Percentiles rank a stretch among this genome's conserved stretches.
Conservation (phyloP, 2,888 invertebrate species). For the Micropterix aruncella region DNA sequence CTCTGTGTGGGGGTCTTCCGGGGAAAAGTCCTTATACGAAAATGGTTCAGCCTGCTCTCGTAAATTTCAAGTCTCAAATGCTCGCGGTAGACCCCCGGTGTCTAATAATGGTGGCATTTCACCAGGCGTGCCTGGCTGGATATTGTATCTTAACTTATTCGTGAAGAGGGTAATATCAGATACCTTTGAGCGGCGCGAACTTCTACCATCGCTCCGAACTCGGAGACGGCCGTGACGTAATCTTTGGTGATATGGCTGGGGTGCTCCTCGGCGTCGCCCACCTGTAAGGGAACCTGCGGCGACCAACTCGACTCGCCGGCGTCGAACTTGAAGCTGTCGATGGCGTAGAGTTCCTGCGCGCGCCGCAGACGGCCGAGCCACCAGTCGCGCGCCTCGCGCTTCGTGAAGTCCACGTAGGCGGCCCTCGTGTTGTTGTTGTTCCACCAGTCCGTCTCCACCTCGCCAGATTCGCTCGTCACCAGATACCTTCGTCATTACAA, state of each 20-base stretch:
- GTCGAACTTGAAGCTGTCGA: constrained; percentile 67
- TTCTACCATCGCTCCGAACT: constrained; percentile 47
- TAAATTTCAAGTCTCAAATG: too few relatives aligned
- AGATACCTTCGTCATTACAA: constrained; percentile 24
- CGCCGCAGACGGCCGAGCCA: constrained; percentile 28
- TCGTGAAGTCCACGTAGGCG: constrained; percentile 54
- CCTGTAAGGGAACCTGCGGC: constrained; percentile 20
- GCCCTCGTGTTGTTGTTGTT: constrained; percentile 25
- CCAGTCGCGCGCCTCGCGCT: constrained; percentile 42
- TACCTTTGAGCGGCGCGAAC: constrained; percentile 51
- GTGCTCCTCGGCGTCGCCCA: not conserved
- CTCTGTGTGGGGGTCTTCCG: too few relatives aligned
- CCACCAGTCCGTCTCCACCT: constrained; percentile 30
- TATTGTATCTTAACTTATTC: too few relatives aligned
- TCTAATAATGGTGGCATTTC: too few relatives aligned
- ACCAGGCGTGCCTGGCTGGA: constrained; percentile 16
- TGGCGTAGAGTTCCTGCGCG: constrained; percentile 30
- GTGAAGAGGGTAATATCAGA: too few relatives aligned
- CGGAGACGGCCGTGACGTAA: constrained; percentile 36
- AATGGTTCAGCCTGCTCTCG: too few relatives aligned
- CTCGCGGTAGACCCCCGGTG: too few relatives aligned
- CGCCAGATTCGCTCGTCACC: constrained; percentile 25
- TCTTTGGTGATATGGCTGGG: constrained; percentile 27
- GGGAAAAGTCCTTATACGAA: too few relatives aligned
- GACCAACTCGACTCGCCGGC: constrained; percentile 57